Percentiles rank a stretch among this genome's conserved stretches.
Evolutionary conservation across 1,140 invertebrate species (phyloP).

Genomic region (Neodiprion lecontei): DNA sequence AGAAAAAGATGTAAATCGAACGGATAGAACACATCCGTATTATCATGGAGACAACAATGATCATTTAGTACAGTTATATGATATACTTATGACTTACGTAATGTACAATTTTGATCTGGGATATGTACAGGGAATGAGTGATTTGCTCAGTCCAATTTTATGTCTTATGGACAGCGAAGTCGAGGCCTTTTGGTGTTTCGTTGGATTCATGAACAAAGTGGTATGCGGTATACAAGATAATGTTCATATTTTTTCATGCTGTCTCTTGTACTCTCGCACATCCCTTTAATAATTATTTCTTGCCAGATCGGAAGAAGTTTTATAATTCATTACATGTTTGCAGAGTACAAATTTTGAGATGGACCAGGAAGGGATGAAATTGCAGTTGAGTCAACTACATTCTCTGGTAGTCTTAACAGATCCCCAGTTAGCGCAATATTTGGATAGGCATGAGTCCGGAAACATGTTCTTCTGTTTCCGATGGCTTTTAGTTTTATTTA

Average conservation of each 20-base stretch:
- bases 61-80: conserved; percentile 84
- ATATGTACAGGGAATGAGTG: conserved; percentile 97
- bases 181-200: conserved; percentile 99
- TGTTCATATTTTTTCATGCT: conserved; percentile 24
- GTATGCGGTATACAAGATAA: conserved; percentile 64
- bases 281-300: conserved; percentile 16
- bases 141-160: conserved; percentile 92
- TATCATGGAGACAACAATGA: conserved; percentile 92
- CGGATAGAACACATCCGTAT: conserved; percentile 90
- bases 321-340: conserved; percentile 34
- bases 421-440: conserved; percentile 85
- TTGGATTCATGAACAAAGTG: conserved; percentile 96
- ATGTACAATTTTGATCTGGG: conserved; percentile 99
- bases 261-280: conserved; percentile 11
- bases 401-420: conserved; percentile 82
- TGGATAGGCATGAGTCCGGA: conserved; percentile 89
- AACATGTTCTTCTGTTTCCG: conserved; percentile 99
- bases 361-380: conserved; percentile 97
- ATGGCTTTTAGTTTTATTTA: conserved; percentile 86
- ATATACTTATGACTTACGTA: conserved; percentile 98
- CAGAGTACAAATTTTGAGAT: conserved; percentile 96
- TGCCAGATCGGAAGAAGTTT: conserved; percentile 5
- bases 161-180: conserved; percentile 91
- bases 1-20: conserved; percentile 98
- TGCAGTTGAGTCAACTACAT: conserved; percentile 86